Conservation (phyloP, 2,113 vertebrate species). For the Rhabdomys dilectus region DNA sequence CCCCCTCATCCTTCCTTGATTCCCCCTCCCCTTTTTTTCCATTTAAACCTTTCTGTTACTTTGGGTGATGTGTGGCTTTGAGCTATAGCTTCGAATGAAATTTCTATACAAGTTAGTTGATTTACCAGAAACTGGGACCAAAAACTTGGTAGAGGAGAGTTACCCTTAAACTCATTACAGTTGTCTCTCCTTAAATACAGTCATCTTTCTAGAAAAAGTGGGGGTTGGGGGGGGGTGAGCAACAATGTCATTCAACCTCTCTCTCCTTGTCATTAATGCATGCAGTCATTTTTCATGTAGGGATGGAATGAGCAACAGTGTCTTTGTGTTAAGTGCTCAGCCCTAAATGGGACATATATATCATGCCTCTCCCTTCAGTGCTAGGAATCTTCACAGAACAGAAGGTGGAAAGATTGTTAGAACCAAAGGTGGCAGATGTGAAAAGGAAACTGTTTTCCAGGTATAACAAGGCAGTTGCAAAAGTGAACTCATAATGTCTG, state of each 20-base stretch:
- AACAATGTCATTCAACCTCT: not conserved
- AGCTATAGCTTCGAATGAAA: not conserved
- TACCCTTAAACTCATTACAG: not conserved
- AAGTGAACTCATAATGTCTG: not conserved
- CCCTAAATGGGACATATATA: not conserved
- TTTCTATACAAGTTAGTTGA: not conserved
- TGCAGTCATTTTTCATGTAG: not conserved
- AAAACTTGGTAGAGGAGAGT: not conserved
- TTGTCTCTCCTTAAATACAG: not conserved
- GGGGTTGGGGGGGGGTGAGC: not conserved
- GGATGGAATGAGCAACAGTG: not conserved
- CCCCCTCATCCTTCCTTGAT: not conserved
- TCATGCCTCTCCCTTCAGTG: not conserved
- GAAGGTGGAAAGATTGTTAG: not conserved
- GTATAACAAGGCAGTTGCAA: not conserved
- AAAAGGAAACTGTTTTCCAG: not conserved
- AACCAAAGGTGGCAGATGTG: not conserved
- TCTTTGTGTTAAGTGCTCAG: not conserved
- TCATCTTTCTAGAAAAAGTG: not conserved
- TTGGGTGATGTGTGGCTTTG: not conserved
- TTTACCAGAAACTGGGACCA: not conserved
- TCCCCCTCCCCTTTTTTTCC: not conserved
- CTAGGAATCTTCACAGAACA: not conserved
- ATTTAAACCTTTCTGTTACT: not conserved
- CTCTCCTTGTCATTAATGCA: not conserved